These are phyloP conservation scores for Gadopsis marmoratus DNA, from an alignment of 2,797 vertebrate species.

Conservation along the genomic window DNA sequence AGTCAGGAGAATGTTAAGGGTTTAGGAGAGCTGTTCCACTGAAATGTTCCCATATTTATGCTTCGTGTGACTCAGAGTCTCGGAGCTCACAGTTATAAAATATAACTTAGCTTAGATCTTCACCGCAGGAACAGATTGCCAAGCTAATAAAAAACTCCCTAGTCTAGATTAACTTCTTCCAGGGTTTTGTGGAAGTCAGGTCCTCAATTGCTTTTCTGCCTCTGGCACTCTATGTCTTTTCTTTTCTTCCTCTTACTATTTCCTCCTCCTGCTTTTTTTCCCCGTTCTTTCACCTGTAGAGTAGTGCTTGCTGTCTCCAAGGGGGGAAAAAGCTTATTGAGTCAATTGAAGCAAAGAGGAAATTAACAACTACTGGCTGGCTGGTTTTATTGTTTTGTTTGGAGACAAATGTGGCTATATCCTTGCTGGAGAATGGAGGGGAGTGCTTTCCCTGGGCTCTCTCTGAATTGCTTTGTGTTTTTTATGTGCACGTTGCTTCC, in stretches of 20 bases:
- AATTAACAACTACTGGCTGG: constrained; percentile 79
- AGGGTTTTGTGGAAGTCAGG: constrained; percentile 71
- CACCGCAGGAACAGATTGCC: constrained; percentile 76
- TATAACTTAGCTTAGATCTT: constrained; percentile 78
- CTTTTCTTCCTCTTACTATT: constrained; percentile 48
- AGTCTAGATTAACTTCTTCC: constrained; percentile 77
- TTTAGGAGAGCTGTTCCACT: constrained; percentile 34
- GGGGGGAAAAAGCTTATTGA: constrained; percentile 64
- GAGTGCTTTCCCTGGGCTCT: constrained; percentile 31
- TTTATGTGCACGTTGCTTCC: constrained; percentile 41
- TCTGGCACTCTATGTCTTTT: constrained; percentile 55
- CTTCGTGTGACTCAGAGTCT: constrained; percentile 54
- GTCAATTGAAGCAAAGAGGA: constrained; percentile 76
- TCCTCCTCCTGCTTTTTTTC: constrained; percentile 32
- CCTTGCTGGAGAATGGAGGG: constrained; percentile 31
- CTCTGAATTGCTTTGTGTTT: constrained; percentile 55
- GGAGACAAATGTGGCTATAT: constrained; percentile 68
- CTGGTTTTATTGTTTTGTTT: constrained; percentile 81
- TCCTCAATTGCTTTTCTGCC: constrained; percentile 75
- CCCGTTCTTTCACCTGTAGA: constrained; percentile 69
- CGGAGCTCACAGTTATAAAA: constrained; percentile 71
- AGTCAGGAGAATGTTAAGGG: constrained; percentile 23
- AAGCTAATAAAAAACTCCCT: constrained; percentile 78
- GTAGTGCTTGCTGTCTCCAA: constrained; percentile 59
- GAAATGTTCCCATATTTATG: constrained; percentile 72